Evolutionary conservation across 2,797 vertebrate species (phyloP), one percentile per base, ranked within the genome.

Genomic region (Acanthurus leucopareius): DNA sequence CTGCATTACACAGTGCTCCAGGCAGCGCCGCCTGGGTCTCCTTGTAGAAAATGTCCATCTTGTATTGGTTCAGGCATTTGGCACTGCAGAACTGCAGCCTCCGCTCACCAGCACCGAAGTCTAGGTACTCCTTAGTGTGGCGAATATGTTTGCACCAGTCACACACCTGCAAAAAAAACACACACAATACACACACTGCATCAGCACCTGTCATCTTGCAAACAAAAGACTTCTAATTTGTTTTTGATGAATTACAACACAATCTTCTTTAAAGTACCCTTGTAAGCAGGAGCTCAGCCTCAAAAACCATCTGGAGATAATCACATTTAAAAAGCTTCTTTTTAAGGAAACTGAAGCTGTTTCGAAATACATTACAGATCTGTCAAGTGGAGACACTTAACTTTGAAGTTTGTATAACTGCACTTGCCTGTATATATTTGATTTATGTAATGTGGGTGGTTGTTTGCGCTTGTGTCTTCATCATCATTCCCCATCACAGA

Each of bases 41-140:
- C 95, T 99, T 99, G 95, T 99, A 99, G 96, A 99, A 99, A 95
- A 99, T 99, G 95, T 99, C 98, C 98, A 99, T 99, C 94, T 99
- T 99, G 93, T 99, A 99, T 91, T 99, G 98, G 96, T 99, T 99
- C 90, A 99, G 96, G 94, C 98, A 99, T 95, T 99, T 99, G 94
- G 98, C 98, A 92, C 98, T 99, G 97, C 98, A 99, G 95, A 99
- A 99, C 96, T 99, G 98, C 95, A 99, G 97, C 92, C 98, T 95
- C 90, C 98, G 93, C 93, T 99, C 98, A 81, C 98, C 98, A 82
- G 98, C 97, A 86, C 98, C 98, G 94, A 99, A 99, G 95, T 99
- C 98, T 95, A 99, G 95, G 95, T 99, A 99, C 95, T 99, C 98
- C 96, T 99, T 99, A 80, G 98, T 99, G 96, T 99, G 98, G 92